Conservation (phyloP, 2,888 invertebrate genomes). For the Trachelus tabidus region DNA sequence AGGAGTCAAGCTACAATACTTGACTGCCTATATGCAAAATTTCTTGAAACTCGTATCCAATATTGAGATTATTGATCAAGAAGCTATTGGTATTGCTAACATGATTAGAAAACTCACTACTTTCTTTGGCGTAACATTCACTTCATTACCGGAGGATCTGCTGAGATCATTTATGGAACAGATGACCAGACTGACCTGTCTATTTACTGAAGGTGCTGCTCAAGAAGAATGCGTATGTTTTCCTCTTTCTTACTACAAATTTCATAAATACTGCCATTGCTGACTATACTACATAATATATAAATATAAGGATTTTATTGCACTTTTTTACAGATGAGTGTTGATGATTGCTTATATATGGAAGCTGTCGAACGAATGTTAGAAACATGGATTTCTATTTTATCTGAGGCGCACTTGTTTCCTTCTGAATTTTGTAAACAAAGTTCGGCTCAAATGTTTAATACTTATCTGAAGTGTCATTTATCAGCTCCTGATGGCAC, state of each 20-base stretch:
- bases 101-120: constrained; percentile 74
- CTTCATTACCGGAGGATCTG: constrained; percentile 66
- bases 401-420: constrained; percentile 65
- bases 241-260: not conserved
- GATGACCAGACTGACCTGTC: constrained; percentile 73
- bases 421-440: constrained; percentile 61
- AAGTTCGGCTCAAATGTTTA: constrained; percentile 74
- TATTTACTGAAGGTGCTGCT: constrained; percentile 74
- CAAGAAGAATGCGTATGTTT: constrained; percentile 73
- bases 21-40: constrained; percentile 71
- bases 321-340: constrained; percentile 57
- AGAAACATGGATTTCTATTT: constrained; percentile 75
- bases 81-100: constrained; percentile 76
- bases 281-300: not conserved
- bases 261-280: not conserved
- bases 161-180: constrained; percentile 72
- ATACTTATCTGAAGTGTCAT: constrained; percentile 83
- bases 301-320: not conserved
- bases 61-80: constrained; percentile 73
- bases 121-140: constrained; percentile 69
- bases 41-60: constrained; percentile 73
- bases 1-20: constrained; percentile 69
- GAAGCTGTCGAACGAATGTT: constrained; percentile 78
- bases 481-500: constrained; percentile 84
- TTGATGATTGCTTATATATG: constrained; percentile 70